phyloP scores from a whole-genome alignment of 1,140 invertebrate species.

The Meloidogyne floridensis region DNA sequence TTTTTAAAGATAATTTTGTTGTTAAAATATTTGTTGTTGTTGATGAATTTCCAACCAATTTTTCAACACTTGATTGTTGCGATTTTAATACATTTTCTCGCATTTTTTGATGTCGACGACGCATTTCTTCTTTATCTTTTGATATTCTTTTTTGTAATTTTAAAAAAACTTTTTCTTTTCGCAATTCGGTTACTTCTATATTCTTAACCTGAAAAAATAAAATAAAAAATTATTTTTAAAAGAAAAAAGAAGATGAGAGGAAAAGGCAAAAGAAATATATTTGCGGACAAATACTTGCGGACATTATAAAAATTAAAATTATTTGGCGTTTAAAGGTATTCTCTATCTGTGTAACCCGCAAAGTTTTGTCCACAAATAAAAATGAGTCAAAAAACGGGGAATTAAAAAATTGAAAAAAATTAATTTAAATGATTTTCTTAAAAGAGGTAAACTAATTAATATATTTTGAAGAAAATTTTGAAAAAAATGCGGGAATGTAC shows the following conservation, averaged over 20 bases:
- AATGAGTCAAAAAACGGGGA: background rate
- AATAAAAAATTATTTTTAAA: background rate
- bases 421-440: too few relatives aligned
- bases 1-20: constrained; percentile 55
- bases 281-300: background rate
- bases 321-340: too few relatives aligned
- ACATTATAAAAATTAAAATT: background rate
- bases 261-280: background rate
- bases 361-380: too few relatives aligned
- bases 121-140: constrained; percentile 88
- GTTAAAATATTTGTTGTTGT: constrained; percentile 18
- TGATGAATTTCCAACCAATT: constrained; percentile 73
- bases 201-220: constrained; percentile 75
- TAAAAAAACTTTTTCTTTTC: constrained; percentile 86
- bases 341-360: too few relatives aligned
- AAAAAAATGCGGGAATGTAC: too few relatives aligned
- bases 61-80: constrained; percentile 84
- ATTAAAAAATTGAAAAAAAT: constrained; percentile 10
- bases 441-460: too few relatives aligned
- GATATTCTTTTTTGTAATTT: constrained; percentile 94
- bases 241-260: background rate
- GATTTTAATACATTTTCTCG: constrained; percentile 82
- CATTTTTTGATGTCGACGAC: constrained; percentile 91
- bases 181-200: constrained; percentile 84
- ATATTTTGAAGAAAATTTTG: too few relatives aligned